A percentile compares a stretch with the other conserved stretches of the same genome.
phyloP scores from a whole-genome alignment of 2,888 invertebrate species.

The Macaria liturata region DNA sequence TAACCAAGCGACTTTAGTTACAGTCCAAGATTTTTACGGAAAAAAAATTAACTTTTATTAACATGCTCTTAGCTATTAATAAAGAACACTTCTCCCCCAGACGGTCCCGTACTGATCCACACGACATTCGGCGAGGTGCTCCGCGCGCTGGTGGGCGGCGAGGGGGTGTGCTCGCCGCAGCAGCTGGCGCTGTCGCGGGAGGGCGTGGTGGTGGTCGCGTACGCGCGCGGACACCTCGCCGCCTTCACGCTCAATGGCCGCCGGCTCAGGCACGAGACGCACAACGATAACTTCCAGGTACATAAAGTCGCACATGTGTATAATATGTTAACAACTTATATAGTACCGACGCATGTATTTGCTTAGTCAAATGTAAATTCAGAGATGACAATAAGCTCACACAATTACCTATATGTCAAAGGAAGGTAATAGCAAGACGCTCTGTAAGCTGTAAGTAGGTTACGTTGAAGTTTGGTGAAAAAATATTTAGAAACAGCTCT shows the following conservation, averaged over 20 bases:
- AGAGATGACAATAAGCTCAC: too few species aligned
- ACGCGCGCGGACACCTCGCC: constrained; percentile 95
- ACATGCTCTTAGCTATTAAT: too few species aligned
- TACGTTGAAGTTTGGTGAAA: too few species aligned
- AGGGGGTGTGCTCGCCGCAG: constrained; percentile 87
- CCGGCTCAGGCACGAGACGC: constrained; percentile 93
- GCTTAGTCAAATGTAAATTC: too few species aligned
- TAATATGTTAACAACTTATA: too few species aligned
- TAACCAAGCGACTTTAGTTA: constrained; percentile 3
- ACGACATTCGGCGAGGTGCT: constrained; percentile 98
- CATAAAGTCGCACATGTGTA: neutral
- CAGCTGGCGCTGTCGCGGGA: constrained; percentile 97
- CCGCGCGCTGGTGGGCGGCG: constrained; percentile 93
- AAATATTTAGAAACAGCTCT: too few species aligned
- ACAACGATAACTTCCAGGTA: constrained; percentile 97
- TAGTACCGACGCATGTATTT: too few species aligned
- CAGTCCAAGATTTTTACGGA: too few species aligned
- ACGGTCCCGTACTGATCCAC: constrained; percentile 98
- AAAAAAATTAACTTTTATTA: too few species aligned
- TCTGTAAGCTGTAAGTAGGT: too few species aligned
- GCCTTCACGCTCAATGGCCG: constrained; percentile 98
- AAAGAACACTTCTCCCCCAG: constrained; percentile 68
- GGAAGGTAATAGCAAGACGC: too few species aligned
- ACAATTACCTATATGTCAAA: too few species aligned
- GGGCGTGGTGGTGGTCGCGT: constrained; percentile 97